Evolutionary conservation across 2,888 invertebrate genomes (phyloP), one percentile per base, ranked within the genome.

Genomic region (Drosophila affinis): DNA sequence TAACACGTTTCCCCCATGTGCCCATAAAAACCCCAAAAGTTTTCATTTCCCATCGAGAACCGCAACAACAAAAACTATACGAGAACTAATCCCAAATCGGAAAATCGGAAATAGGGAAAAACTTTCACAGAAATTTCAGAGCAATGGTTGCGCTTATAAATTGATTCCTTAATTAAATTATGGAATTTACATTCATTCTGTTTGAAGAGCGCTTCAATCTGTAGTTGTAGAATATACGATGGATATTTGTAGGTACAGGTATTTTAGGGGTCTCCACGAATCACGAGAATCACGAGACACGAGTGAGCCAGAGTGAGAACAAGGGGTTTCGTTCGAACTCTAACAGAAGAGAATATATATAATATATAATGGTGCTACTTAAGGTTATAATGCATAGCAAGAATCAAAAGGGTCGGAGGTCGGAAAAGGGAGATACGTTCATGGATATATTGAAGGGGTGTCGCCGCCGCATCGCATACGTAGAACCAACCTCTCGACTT

Each of bases 1-100:
- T 72, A 71, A 72, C 72, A 71, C 72, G 72, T 59, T 71, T 72
- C 24, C 58, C 58, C 72, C 59, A 62, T 72, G 62, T 62, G 14
- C 39, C 72, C 63, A 71, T 62, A 51, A 58, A 57, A 62, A 55
- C 54, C 63, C 54, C 56, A 72, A 59, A 72, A 72, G 63, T 72
- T 72, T 71, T 71, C 71, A 72, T 54, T 62, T 72, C 63, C 34
- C 56, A 62, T 34, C 49, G 32, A 65, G 54, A 63, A 51, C 49
- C 51, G 34, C 39, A 67, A 56, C 62, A 57, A 70, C 56, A 49
- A 57, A 52, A 14, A 14, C 14, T 12, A 14, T 14, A 39, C 14
- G 6, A 39, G 6, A 39, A 39, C 39, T 39, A 39, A 39, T 39
- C 39, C 14, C 32, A 57, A 57, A 39, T 39, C 39, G 6, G 21